Conservation (phyloP, 2,797 vertebrate species). For the Aphelocoma californica region DNA sequence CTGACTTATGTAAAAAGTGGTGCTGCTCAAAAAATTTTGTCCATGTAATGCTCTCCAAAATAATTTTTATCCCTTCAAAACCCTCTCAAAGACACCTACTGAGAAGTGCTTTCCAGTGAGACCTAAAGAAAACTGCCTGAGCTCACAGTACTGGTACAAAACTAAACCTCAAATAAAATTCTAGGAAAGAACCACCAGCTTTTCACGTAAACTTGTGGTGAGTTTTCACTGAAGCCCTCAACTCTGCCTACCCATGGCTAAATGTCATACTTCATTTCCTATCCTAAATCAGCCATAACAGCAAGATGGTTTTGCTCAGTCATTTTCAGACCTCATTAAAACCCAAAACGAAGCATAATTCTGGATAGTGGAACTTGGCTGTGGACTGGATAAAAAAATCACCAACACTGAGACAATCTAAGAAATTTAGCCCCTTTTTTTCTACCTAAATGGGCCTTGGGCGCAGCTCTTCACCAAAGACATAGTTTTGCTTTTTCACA, state of each 20-base stretch:
- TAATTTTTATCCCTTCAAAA: background rate
- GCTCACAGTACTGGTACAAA: background rate
- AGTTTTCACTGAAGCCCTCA: conserved; percentile 7
- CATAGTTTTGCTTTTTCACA: background rate
- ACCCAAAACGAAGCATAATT: background rate
- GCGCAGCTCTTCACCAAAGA: background rate
- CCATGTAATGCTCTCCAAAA: background rate
- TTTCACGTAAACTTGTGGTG: background rate
- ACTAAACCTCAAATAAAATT: background rate
- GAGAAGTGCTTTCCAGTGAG: background rate
- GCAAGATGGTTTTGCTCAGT: background rate
- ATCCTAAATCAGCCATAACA: background rate
- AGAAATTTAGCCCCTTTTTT: background rate
- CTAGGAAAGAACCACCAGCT: conserved; percentile 13
- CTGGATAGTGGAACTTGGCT: background rate
- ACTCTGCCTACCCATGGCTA: background rate
- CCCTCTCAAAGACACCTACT: background rate
- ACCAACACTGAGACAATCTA: background rate
- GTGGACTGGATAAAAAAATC: background rate
- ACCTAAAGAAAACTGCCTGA: background rate
- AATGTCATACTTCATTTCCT: background rate
- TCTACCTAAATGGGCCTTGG: background rate
- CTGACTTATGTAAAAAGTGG: background rate
- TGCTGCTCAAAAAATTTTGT: background rate
- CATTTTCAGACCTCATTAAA: background rate